A percentile compares a stretch with the other conserved stretches of the same genome.
Conservation (phyloP, 2,888 invertebrate species). For the Ormyrus pomaceus region DNA sequence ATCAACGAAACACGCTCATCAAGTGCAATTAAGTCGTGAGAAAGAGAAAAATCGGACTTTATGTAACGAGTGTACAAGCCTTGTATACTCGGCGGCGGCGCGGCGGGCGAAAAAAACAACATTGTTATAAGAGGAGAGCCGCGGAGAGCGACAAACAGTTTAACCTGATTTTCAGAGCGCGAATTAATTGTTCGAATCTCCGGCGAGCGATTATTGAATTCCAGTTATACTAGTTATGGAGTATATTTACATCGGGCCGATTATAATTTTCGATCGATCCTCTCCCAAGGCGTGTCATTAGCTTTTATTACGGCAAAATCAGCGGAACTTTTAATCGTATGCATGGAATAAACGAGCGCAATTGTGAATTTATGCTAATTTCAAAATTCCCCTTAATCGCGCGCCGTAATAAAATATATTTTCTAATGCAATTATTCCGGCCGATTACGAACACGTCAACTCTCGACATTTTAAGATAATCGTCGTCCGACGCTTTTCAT, state of each 20-base stretch:
- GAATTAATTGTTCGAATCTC: background rate
- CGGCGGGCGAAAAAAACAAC: background rate
- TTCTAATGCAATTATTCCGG: conserved; percentile 10
- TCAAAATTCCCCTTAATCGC: conserved; percentile 14
- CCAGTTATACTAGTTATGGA: conserved; percentile 6
- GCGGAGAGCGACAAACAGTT: background rate
- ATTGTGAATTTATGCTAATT: conserved; percentile 31
- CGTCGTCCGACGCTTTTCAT: too few relatives aligned
- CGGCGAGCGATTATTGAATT: conserved; percentile 19
- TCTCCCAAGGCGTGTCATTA: conserved; percentile 27
- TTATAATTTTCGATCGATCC: conserved; percentile 15
- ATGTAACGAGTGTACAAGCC: conserved; percentile 12
- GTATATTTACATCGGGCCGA: conserved; percentile 18
- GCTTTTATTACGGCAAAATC: conserved; percentile 18
- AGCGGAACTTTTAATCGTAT: background rate
- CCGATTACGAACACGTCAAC: too few relatives aligned
- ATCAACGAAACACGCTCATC: conserved; percentile 41
- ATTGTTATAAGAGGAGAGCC: background rate
- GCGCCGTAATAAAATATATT: conserved; percentile 17
- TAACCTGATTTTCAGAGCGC: conserved; percentile 12
- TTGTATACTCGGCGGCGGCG: background rate
- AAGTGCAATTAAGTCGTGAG: conserved; percentile 29
- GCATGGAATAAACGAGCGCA: conserved; percentile 14
- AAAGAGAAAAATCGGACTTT: conserved; percentile 33
- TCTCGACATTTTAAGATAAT: too few relatives aligned